Evolutionary conservation across 2,113 vertebrate species (phyloP), one percentile per base, ranked within the genome.

Genomic region (Rhombomys opimus): DNA sequence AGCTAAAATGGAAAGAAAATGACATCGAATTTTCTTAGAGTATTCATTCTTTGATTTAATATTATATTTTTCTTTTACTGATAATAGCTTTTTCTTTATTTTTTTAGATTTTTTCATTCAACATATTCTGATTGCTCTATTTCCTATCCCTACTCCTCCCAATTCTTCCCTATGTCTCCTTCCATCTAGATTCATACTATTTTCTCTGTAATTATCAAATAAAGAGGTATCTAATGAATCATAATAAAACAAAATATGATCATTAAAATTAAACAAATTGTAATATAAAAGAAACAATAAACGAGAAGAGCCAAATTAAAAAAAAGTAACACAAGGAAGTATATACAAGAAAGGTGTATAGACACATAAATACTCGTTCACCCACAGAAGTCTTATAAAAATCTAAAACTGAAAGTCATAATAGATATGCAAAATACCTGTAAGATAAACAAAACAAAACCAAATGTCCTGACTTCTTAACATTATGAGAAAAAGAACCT

Each of bases 1-100:
- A 57, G 15, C 13, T 65, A 27, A 63, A 96, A 94, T 59, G n/a
- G 87, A 91, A 96, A 27, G 41, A 91, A 90, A 90, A 67, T 78
- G 9, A 50, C n/a, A 94, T 0, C 13, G 38, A 32, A 41, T 61
- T 4, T 96, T 54, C 7, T 95, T 59, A 67, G 15, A 90, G 59
- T 41, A 76, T 61, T 87, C 68, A 87, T 76, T 90, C 1, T 95
- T 73, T 68, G 0, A 52, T 73, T 1, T 77, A 61, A 38, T 41
- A 25, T 10, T 84, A 38, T 38, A 8, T 50, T 27, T 81, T 61
- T 82, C 20, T 46, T 50, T 86, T 68, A 65, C 65, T 41, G 38
- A 65, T 46, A 85, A 82, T 59, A 23, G 46, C 9, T 78, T 80
- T 54, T 46, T 46, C 46, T 46, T 46, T 46, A 46, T 46, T 46